These are phyloP conservation scores for Discoglossus pictus DNA, from an alignment of 2,797 vertebrate genomes.

Conservation along the genomic window DNA sequence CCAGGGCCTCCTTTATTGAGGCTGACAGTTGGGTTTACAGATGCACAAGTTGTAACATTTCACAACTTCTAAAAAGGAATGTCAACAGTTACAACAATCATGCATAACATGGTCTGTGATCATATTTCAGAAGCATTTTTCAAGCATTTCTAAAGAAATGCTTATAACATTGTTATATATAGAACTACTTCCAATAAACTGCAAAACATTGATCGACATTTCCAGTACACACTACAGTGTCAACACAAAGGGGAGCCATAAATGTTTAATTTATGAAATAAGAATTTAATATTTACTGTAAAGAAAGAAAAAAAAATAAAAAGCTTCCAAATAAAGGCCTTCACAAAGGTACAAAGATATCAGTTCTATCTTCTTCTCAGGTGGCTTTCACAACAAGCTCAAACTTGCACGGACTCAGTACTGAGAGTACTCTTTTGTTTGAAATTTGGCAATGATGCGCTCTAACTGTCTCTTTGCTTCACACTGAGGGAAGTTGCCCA, in stretches of 20 bases:
- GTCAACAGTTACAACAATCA: constrained; percentile 88
- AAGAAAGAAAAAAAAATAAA: constrained; percentile 82
- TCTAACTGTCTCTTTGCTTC: constrained; percentile 97
- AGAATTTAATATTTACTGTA: constrained; percentile 85
- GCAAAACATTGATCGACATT: constrained; percentile 84
- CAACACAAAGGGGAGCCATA: constrained; percentile 83
- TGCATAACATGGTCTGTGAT: constrained; percentile 83
- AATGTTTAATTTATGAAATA: constrained; percentile 86
- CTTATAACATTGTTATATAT: constrained; percentile 81
- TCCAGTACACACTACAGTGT: constrained; percentile 82
- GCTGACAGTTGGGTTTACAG: constrained; percentile 84
- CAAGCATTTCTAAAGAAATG: constrained; percentile 85
- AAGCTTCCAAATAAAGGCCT: constrained; percentile 83
- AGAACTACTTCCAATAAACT: constrained; percentile 86
- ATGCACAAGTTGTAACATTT: constrained; percentile 88
- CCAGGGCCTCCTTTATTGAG: constrained; percentile 86
- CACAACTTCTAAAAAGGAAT: constrained; percentile 87
- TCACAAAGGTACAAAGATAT: constrained; percentile 82
- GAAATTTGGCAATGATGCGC: constrained; percentile 92
- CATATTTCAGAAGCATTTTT: constrained; percentile 83
- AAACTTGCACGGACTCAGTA: constrained; percentile 78
- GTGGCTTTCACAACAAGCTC: constrained; percentile 73
- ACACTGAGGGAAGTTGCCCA: constrained; percentile 97
- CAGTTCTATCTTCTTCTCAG: constrained; percentile 73
- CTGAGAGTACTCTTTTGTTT: constrained; percentile 94